Evolutionary conservation across 2,888 invertebrate species (phyloP).

Genomic region (Lepidochitona cinerea): DNA sequence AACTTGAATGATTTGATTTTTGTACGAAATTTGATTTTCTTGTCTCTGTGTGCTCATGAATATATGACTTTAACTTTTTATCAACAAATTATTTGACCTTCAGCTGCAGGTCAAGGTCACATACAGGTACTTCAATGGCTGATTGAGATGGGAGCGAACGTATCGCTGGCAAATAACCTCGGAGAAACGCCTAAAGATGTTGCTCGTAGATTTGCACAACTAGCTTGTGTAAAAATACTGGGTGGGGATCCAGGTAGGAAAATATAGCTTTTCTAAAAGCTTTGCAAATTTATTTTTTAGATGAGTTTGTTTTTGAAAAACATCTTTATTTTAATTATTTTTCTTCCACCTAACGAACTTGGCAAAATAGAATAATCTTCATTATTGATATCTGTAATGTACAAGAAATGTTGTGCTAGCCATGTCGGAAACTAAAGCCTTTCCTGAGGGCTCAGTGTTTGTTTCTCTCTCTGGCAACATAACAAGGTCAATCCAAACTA

Average conservation of each 20-base stretch:
- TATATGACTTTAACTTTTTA: neutral
- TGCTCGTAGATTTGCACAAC: conserved; percentile 68
- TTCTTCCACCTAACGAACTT: too few relatives aligned
- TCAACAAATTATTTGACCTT: conserved; percentile 13
- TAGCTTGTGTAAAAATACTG: conserved; percentile 68
- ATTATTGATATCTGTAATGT: too few relatives aligned
- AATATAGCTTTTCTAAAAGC: too few relatives aligned
- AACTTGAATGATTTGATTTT: too few relatives aligned
- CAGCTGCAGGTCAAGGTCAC: conserved; percentile 71
- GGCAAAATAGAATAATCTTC: too few relatives aligned
- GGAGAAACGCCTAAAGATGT: conserved; percentile 69
- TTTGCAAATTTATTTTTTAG: too few relatives aligned
- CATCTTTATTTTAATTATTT: too few relatives aligned
- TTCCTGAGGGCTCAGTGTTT: neutral
- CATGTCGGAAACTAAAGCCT: neutral
- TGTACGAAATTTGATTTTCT: too few relatives aligned
- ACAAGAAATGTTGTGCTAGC: too few relatives aligned
- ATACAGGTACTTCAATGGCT: conserved; percentile 70
- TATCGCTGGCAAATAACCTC: conserved; percentile 65
- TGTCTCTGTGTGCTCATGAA: neutral
- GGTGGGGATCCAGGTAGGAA: conserved; percentile 50
- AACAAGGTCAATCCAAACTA: neutral
- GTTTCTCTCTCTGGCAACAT: neutral
- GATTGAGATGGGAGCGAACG: conserved; percentile 70
- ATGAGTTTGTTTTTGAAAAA: too few relatives aligned